Percentiles rank a stretch among this genome's conserved stretches.
Evolutionary conservation across 2,888 invertebrate species (phyloP).

Genomic region (Myopa testacea): DNA sequence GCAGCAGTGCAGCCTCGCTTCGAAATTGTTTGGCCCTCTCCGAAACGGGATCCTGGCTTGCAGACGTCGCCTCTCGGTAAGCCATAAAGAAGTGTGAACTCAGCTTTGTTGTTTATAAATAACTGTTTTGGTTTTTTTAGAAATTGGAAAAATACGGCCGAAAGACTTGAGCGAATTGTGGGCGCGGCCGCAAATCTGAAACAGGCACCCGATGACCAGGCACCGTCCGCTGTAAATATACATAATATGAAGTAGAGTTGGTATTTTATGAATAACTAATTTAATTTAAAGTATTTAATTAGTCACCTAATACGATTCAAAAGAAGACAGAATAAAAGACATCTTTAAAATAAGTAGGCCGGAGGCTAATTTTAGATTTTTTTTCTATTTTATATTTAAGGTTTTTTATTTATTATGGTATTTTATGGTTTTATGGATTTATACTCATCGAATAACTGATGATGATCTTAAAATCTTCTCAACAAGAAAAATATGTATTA

Average conservation of each 20-base stretch:
- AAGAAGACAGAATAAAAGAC: conserved; percentile 36
- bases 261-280: conserved; percentile 39
- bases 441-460: no score
- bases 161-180: conserved; percentile 62
- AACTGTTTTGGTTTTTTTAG: conserved; percentile 44
- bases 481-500: no score
- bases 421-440: background rate
- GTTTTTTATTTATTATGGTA: background rate
- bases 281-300: conserved; percentile 24
- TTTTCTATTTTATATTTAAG: background rate
- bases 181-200: conserved; percentile 64
- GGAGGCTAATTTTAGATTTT: conserved; percentile 34
- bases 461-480: no score
- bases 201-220: conserved; percentile 50
- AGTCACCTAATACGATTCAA: conserved; percentile 3
- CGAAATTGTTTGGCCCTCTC: conserved; percentile 56
- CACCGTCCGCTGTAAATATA: conserved; percentile 42
- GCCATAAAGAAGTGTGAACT: background rate
- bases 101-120: background rate
- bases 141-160: conserved; percentile 60
- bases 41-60: conserved; percentile 49
- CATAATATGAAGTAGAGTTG: conserved; percentile 16
- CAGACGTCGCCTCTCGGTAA: conserved; percentile 55
- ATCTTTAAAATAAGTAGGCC: conserved; percentile 17
- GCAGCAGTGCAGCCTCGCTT: conserved; percentile 58